These are phyloP conservation scores for Grus americana DNA, from an alignment of 2,113 vertebrate species.

Conservation along the genomic window DNA sequence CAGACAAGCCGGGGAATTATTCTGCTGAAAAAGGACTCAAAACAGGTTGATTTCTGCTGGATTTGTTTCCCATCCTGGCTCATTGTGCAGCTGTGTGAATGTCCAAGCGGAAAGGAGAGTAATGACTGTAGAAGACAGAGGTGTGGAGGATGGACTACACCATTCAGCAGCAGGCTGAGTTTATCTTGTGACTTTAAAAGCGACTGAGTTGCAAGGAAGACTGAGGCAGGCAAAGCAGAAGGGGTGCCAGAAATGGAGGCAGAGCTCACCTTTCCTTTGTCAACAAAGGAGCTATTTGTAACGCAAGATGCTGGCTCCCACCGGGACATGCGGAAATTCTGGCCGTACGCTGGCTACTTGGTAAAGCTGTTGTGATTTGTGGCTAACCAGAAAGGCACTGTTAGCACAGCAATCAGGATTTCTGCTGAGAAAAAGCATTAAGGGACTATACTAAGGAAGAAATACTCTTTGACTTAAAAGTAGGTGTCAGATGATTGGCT, in stretches of 20 bases:
- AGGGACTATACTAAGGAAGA: neutral
- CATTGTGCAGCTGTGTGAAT: neutral
- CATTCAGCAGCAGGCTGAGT: neutral
- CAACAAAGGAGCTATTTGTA: neutral
- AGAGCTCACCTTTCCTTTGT: neutral
- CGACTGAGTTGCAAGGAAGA: neutral
- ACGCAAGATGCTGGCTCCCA: neutral
- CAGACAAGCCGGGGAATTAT: neutral
- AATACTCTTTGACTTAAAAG: neutral
- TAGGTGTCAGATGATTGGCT: neutral
- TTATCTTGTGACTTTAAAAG: neutral
- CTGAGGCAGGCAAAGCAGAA: accelerated
- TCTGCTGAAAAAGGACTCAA: neutral
- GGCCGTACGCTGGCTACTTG: neutral
- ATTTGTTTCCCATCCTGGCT: neutral
- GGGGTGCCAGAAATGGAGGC: neutral
- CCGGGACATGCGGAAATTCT: neutral
- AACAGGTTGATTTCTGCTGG: neutral
- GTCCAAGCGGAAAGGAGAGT: neutral
- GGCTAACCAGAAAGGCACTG: neutral
- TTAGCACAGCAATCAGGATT: neutral
- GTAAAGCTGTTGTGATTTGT: neutral
- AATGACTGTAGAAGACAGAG: neutral
- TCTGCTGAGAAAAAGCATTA: neutral
- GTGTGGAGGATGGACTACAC: neutral